Base-by-base conservation (phyloP, 2,797 vertebrate species). In the Sitta carolinensis region DNA sequence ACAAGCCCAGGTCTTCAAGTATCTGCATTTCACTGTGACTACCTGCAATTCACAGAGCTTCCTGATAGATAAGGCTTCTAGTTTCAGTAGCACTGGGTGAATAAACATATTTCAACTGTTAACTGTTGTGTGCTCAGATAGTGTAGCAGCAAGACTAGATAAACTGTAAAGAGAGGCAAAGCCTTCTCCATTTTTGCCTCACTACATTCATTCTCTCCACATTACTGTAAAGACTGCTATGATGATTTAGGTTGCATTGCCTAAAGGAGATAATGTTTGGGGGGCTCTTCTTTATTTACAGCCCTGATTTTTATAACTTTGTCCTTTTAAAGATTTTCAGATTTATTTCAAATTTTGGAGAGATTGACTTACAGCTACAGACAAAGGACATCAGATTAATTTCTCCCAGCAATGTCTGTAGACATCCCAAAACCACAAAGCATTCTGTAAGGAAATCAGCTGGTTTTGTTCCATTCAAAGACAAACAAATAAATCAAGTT, bases 291-390 rank as follows among this genome's bases (percentile, higher is more conserved):
- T 61, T 64, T 81, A 48, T 66, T 86, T 92, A 62, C 38, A 79
- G 74, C 15, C 18, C n/a, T 32, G 45, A 23, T 74, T 91, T 94
- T 94, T 88, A 55, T 70, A 66, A 78, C 42, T 89, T 67, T 54
- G 7, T 63, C n/a, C 48, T 88, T 86, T 89, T 58, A 73, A 58
- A 90, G 50, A 58, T 34, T 80, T 63, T 90, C 27, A 70, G 48
- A 81, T 89, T 93, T 93, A 72, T 67, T 80, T 74, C 54, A 87
- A 45, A 16, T 96, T 94, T 94, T 27, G 4, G 73, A 86, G 26
- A 87, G 32, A 50, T 23, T 73, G 63, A 88, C 55, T 89, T 92
- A 57, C 63, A 91, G 59, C 76, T 96, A 19, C 40, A 78, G 48
- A 73, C 50, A 79, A 90, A 88, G 48, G 43, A 67, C 58, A 85